phyloP scores from a whole-genome alignment of 2,888 invertebrate genomes.

The Ctena decussata region DNA sequence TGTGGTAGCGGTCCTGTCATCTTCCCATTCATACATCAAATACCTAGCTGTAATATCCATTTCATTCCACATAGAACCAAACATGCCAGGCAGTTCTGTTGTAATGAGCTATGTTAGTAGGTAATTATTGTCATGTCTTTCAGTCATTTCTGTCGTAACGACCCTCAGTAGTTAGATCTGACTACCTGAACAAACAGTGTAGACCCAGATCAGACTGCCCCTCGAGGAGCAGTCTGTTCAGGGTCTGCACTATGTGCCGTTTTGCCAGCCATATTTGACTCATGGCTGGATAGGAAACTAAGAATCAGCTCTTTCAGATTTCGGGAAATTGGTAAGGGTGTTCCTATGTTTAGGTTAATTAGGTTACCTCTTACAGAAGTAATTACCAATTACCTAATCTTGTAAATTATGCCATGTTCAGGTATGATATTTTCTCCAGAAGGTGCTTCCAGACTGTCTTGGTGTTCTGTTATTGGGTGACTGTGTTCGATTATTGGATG shows the following conservation, averaged over 20 bases:
- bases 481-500: background rate
- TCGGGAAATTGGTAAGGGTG: too few species aligned
- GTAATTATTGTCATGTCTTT: constrained; percentile 5
- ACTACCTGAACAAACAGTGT: too few species aligned
- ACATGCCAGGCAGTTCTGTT: background rate
- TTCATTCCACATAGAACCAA: background rate
- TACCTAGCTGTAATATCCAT: background rate
- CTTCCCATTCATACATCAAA: background rate
- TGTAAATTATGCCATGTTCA: constrained; percentile 1
- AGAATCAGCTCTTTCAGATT: too few species aligned
- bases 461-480: background rate
- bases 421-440: constrained; percentile 2
- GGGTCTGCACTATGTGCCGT: too few species aligned
- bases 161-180: too few species aligned
- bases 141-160: background rate
- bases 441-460: background rate
- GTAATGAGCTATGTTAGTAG: background rate
- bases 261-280: too few species aligned
- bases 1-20: background rate
- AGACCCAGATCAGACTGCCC: too few species aligned
- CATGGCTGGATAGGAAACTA: too few species aligned
- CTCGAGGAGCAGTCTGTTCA: too few species aligned
- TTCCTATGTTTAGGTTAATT: too few species aligned
- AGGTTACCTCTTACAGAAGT: background rate
- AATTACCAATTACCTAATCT: background rate